Conservation (phyloP, 1,140 invertebrate genomes). For the Diachasma alloeum region DNA sequence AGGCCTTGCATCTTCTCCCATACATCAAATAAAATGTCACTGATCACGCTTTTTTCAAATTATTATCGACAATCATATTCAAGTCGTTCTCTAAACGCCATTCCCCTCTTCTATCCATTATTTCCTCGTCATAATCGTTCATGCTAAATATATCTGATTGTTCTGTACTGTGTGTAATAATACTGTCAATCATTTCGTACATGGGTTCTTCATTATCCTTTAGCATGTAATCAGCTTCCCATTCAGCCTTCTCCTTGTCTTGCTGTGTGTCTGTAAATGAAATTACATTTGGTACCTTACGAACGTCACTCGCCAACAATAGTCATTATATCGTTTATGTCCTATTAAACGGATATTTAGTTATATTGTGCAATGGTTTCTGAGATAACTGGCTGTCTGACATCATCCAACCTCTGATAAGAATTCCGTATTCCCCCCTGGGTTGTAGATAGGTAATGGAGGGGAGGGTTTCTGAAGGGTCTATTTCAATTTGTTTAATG, state of each 20-base stretch:
- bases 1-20: background rate
- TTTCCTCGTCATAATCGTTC: background rate
- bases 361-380: too few species aligned
- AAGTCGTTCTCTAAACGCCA: too few species aligned
- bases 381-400: too few species aligned
- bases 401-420: too few species aligned
- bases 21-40: background rate
- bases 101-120: background rate
- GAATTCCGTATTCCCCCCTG: too few species aligned
- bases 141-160: slow-evolving; percentile 17
- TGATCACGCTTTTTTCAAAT: too few species aligned
- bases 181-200: slow-evolving; percentile 47
- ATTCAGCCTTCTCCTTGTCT: slow-evolving; percentile 62
- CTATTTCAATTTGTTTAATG: too few species aligned
- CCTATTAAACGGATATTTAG: background rate
- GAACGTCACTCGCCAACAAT: background rate
- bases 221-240: slow-evolving; percentile 58
- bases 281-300: slow-evolving; percentile 31
- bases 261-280: slow-evolving; percentile 58
- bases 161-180: slow-evolving; percentile 21
- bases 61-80: too few species aligned
- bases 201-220: slow-evolving; percentile 55
- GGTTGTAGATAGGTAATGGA: too few species aligned
- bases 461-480: too few species aligned
- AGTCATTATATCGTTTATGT: background rate